A percentile compares a stretch with the other conserved stretches of the same genome.
Evolutionary conservation across 37 sponge, comb jelly and placozoan species (phyloP).

Genomic region (Cladorhizidae sp.): DNA sequence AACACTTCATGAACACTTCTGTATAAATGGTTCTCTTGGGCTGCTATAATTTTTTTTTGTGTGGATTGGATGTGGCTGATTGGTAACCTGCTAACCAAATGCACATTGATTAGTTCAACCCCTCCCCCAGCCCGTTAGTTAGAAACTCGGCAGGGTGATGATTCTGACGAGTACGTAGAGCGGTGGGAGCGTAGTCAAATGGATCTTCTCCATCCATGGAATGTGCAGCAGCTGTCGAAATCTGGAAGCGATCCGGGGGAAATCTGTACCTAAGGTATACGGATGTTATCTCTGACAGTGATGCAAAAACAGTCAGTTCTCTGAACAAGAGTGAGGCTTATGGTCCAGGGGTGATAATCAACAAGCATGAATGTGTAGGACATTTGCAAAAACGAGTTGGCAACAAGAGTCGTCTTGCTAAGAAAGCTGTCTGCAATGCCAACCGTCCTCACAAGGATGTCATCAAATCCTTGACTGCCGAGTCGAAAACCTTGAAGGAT

Average conservation of each 20-base stretch:
- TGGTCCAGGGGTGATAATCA: not conserved
- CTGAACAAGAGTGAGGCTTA: conserved; percentile 13
- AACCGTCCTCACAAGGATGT: not conserved
- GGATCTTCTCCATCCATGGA: conserved; percentile 23
- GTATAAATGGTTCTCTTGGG: too few species aligned
- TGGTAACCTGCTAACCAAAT: too few species aligned
- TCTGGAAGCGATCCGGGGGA: too few species aligned
- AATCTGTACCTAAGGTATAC: conserved; percentile 9
- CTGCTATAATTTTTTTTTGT: too few species aligned
- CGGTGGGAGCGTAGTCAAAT: conserved; percentile 31
- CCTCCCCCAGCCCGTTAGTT: too few species aligned
- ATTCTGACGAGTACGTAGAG: not conserved
- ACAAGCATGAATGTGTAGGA: too few species aligned
- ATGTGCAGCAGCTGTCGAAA: conserved; percentile 6
- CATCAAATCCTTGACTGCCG: too few species aligned
- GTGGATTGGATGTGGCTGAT: too few species aligned
- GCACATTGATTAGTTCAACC: too few species aligned
- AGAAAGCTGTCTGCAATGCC: conserved; percentile 2
- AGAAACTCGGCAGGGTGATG: too few species aligned
- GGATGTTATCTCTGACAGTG: conserved; percentile 13
- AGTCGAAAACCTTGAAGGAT: too few species aligned
- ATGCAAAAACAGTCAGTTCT: conserved; percentile 8
- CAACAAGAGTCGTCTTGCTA: not conserved
- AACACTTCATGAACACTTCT: too few species aligned
- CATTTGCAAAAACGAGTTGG: conserved; percentile 23